Evolutionary conservation across 2,113 vertebrate genomes (phyloP), one percentile per base, ranked within the genome.

Genomic region (Forbesichthys agassizii): DNA sequence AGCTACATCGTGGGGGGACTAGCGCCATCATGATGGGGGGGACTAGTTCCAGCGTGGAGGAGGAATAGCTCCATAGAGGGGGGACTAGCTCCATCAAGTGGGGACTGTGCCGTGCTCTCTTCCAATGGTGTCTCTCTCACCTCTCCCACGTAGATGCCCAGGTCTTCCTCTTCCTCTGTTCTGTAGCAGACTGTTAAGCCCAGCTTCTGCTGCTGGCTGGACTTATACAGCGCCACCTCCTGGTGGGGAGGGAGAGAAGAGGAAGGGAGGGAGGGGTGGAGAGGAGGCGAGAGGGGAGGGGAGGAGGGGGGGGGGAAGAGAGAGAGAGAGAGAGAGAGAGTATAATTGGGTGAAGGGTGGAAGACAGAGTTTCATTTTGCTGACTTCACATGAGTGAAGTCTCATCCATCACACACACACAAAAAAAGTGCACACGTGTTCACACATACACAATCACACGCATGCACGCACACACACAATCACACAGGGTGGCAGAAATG

Each of bases 71-170:
- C 20, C 20, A 20, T 20, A 0, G 1, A 1, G 20, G 20, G 20
- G 20, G 20, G 20, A 20, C 20, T 20, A 20, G 20, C 20, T 42
- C 36, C 36, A 42, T 7, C 36, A n/a, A 6, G 11, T 9, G 48
- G 9, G n/a, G 27, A 27, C 1, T 27, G n/a, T 20, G 54, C 9
- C 16, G 16, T 57, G 10, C 20, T 11, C 5, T 57, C 16, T 7
- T 20, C 16, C 9, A 9, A 57, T 18, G n/a, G 55, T 3, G 14
- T 61, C 36, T 11, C 18, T 10, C 82, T 58, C 85, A 95, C 94
- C 94, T 96, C 94, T 67, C 94, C 95, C 1, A 96, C 90, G 1
- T 95, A 96, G 78, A 96, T 95, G 16, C 95, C 94, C 20, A 93
- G 88, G 73, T 95, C 93, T 55, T 95, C 93, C 57, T 96, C 94